Evolutionary conservation across 2,888 invertebrate species (phyloP), one percentile per base, ranked within the genome.

Genomic region (Troides helena): DNA sequence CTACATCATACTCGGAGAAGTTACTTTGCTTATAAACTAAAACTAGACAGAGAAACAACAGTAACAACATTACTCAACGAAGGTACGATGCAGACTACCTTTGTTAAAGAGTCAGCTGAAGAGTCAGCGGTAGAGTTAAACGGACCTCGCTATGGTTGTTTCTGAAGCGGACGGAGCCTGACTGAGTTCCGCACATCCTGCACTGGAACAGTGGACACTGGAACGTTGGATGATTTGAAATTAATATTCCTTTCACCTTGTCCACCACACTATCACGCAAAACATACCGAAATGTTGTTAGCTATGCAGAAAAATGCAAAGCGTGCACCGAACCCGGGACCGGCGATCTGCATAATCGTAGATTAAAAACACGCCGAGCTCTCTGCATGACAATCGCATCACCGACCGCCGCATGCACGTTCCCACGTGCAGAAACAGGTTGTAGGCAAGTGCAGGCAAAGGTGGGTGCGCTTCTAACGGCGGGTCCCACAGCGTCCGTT

Each of bases 261-360:
- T 21, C 21, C 21, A 21, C 21, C 25, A 14, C 23, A 21, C 23
- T 62, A 50, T 59, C 60, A 7, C 14, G 21, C 43, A 18, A 36
- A 43, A 60, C 43, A 60, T 17, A 58, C 46, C 57, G 18, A 61
- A 57, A 43, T 53, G 58, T 60, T 57, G 69, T 73, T 78, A 74
- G 72, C 72, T 68, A 79, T 81, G 78, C 81, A 81, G 79, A 82
- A 79, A 78, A 78, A 74, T 77, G 78, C 81, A 78, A 76, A 82
- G 81, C 80, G 71, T 76, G 75, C 76, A 74, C 71, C 73, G 74
- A 72, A 72, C 77, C 77, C 71, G 75, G 74, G 72, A 80, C 77
- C 70, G 75, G 71, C 70, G 74, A 87, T 87, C 79, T 85, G 82
- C 88, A 89, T 89, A 89, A 88, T 85, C 80, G 78, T 88, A 82